These are phyloP conservation scores for Chaetura pelagica DNA, from an alignment of 2,113 vertebrate species.

Conservation along the genomic window DNA sequence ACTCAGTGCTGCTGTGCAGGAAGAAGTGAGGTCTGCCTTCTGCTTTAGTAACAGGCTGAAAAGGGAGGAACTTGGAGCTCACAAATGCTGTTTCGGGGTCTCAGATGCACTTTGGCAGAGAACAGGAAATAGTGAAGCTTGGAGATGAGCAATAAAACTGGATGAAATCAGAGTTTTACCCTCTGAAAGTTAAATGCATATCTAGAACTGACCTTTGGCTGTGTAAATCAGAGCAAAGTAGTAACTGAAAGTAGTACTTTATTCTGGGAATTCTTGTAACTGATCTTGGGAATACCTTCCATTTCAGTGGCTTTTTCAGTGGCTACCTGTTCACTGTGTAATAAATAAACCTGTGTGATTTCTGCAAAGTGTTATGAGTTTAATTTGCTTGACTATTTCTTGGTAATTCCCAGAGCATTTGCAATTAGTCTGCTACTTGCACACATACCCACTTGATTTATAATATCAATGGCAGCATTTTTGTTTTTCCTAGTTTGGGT, in stretches of 20 bases:
- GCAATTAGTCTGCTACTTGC: neutral
- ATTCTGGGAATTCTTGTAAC: conserved; percentile 3
- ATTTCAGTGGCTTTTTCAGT: conserved; percentile 31
- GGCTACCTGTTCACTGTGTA: neutral
- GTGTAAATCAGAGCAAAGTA: neutral
- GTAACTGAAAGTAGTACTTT: conserved; percentile 8
- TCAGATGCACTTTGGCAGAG: neutral
- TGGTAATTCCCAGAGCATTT: neutral
- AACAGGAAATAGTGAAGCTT: neutral
- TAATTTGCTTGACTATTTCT: neutral
- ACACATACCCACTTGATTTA: neutral
- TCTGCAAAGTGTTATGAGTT: neutral
- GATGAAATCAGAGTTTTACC: neutral
- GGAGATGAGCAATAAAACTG: neutral
- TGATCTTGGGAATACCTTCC: conserved; percentile 8
- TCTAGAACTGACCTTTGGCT: neutral
- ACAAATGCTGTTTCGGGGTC: neutral
- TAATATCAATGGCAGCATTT: neutral
- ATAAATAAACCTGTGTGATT: neutral
- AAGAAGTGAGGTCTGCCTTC: neutral
- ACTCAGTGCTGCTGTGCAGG: neutral
- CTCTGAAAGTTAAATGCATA: neutral
- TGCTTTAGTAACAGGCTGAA: neutral
- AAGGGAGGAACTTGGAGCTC: neutral
- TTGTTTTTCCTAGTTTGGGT: neutral